phyloP scores from a whole-genome alignment of 2,888 invertebrate genomes.

The Megastigmus dorsalis region DNA sequence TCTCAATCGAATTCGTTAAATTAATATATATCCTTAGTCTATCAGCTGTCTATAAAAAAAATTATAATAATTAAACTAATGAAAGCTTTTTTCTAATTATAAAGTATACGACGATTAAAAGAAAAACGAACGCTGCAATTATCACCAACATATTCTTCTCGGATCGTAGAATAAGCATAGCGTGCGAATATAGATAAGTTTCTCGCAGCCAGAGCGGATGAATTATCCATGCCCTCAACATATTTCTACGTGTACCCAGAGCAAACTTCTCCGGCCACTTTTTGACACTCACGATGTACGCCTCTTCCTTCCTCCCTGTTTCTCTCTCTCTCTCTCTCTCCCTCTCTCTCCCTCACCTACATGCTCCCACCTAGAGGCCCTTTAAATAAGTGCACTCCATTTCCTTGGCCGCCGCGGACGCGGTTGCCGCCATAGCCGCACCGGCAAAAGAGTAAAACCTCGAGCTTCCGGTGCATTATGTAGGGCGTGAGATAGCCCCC shows the following conservation, averaged over 20 bases:
- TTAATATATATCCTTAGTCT: too few species aligned
- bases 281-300: slow-evolving; percentile 25
- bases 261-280: slow-evolving; percentile 18
- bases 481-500: slow-evolving; percentile 45
- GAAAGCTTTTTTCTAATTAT: too few species aligned
- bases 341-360: too few species aligned
- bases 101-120: too few species aligned
- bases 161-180: neutral
- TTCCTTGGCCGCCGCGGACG: slow-evolving; percentile 24
- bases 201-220: neutral
- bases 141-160: neutral
- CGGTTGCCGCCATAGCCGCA: neutral
- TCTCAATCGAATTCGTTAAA: too few species aligned
- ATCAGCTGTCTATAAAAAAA: too few species aligned
- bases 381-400: slow-evolving; percentile 53
- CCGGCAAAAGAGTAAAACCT: slow-evolving; percentile 44
- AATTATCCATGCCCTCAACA: slow-evolving; percentile 15
- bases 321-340: neutral
- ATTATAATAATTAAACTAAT: too few species aligned
- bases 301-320: neutral
- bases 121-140: too few species aligned
- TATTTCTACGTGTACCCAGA: slow-evolving; percentile 4
- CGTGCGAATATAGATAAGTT: neutral
- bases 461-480: slow-evolving; percentile 49
- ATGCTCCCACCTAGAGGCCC: neutral